Conservation (phyloP, 2,113 vertebrate genomes). For the Ophiodon elongatus region DNA sequence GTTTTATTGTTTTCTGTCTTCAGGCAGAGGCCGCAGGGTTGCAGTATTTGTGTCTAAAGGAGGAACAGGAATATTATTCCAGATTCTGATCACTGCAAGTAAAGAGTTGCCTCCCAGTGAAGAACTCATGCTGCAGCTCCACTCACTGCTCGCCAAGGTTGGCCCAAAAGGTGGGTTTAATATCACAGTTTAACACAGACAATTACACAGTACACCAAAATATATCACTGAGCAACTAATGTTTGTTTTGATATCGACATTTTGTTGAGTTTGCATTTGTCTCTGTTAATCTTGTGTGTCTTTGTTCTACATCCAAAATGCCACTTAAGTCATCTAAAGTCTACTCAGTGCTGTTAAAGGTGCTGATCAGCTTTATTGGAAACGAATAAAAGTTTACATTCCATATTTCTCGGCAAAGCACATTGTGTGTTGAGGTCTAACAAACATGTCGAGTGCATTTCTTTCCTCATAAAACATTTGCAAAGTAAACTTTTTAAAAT, state of each 20-base stretch:
- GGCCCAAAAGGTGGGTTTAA: conserved; percentile 91
- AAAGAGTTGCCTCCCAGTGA: conserved; percentile 90
- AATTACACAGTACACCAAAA: not conserved
- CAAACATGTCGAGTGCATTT: not conserved
- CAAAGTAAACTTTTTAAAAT: not conserved
- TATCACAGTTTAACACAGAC: not conserved
- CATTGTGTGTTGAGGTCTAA: not conserved
- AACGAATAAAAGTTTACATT: not conserved
- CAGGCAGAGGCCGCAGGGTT: conserved; percentile 91
- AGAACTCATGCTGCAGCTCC: conserved; percentile 94
- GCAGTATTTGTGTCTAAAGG: conserved; percentile 92
- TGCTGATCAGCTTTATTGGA: not conserved
- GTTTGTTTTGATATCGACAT: not conserved
- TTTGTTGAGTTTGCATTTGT: not conserved
- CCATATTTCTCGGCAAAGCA: not conserved
- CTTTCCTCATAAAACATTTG: not conserved
- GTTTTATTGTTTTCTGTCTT: conserved; percentile 41
- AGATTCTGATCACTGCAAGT: conserved; percentile 89
- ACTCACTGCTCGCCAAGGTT: conserved; percentile 94
- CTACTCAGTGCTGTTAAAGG: not conserved
- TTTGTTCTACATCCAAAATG: not conserved
- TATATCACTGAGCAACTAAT: not conserved
- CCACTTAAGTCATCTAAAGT: not conserved
- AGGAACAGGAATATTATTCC: conserved; percentile 92
- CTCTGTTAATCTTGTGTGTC: not conserved